Evolutionary conservation across 2,888 invertebrate genomes (phyloP).

Genomic region (Teinopalpus imperialis): DNA sequence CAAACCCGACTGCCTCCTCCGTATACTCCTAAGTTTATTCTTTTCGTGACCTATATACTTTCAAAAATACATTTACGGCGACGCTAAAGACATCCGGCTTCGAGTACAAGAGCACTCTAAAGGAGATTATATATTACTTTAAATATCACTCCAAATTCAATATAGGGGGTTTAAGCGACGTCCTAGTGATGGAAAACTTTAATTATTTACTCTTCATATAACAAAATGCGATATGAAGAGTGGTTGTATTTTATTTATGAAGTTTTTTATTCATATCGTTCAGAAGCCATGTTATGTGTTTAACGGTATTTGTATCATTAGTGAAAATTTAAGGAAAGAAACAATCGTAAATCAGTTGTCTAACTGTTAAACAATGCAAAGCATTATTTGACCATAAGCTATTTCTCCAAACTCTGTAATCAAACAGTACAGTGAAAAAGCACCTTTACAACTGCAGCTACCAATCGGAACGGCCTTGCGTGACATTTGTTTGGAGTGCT

Average conservation of each 20-base stretch:
- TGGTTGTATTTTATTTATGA: no score
- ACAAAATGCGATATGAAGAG: no score
- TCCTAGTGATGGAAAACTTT: neutral
- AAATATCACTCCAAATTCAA: constrained; percentile 9
- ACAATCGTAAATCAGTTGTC: no score
- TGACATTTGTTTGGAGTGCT: constrained; percentile 69
- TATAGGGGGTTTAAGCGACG: neutral
- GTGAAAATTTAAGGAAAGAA: no score
- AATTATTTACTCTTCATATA: neutral
- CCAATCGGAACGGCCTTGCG: no score
- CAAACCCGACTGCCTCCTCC: constrained; percentile 1
- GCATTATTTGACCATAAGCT: no score
- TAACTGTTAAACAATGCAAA: no score
- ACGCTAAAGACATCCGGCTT: constrained; percentile 34
- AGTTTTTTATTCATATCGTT: no score
- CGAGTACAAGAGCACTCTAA: constrained; percentile 29
- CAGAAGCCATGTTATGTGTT: no score
- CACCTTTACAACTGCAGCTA: constrained; percentile 5
- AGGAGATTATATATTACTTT: constrained; percentile 15
- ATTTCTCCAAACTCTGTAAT: no score
- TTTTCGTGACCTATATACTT: constrained; percentile 20
- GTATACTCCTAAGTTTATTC: constrained; percentile 13
- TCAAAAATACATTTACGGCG: constrained; percentile 28
- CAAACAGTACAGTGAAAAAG: constrained; percentile 1
- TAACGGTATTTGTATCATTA: no score